Conservation (phyloP, 2,113 vertebrate genomes). For the Entomyzon cyanotis region DNA sequence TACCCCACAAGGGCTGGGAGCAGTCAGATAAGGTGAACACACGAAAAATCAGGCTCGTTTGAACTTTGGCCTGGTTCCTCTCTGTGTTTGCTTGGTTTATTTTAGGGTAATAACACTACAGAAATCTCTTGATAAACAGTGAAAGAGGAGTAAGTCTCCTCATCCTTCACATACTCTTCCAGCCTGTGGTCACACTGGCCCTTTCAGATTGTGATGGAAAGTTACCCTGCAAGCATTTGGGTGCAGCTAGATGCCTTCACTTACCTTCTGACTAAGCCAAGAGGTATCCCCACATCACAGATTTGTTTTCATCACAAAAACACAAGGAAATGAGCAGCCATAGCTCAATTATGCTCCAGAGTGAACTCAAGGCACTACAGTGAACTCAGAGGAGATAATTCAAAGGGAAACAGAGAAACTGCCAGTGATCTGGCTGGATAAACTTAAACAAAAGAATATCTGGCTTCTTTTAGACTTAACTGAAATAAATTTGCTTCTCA, state of each 20-base stretch:
- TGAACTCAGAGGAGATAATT: background rate
- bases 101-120: background rate
- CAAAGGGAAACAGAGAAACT: background rate
- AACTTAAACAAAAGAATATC: slow-evolving; percentile 20
- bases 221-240: background rate
- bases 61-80: background rate
- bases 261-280: background rate
- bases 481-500: background rate
- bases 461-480: background rate
- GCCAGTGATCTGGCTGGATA: background rate
- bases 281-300: background rate
- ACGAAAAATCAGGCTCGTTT: fast-evolving
- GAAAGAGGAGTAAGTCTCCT: background rate
- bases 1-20: background rate
- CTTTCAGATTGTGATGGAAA: background rate
- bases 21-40: background rate
- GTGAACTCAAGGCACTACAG: background rate
- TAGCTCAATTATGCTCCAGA: background rate
- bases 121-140: background rate
- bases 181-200: background rate
- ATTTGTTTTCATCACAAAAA: background rate
- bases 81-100: background rate
- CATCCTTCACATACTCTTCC: background rate
- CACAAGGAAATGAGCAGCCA: background rate
- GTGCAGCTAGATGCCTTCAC: background rate